phyloP scores from a whole-genome alignment of 2,888 invertebrate genomes.

The Trachelus tabidus region DNA sequence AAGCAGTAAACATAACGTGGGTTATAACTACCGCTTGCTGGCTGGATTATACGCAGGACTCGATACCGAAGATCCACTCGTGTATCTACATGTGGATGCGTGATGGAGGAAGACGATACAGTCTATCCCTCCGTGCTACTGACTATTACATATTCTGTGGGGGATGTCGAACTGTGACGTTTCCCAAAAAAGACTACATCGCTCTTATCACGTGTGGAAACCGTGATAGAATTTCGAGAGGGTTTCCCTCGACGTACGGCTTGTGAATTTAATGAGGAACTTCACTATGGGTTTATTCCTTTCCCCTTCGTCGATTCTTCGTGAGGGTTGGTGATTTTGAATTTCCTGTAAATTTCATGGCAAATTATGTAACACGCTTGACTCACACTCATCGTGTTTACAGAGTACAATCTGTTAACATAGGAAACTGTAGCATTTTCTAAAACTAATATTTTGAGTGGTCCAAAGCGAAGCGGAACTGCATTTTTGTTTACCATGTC shows the following conservation, averaged over 20 bases:
- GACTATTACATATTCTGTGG: neutral
- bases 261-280: too few species aligned
- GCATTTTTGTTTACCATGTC: neutral
- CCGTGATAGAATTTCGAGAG: constrained; percentile 28
- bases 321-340: too few species aligned
- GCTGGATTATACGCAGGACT: neutral
- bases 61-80: neutral
- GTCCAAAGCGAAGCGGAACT: neutral
- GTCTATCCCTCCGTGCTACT: neutral
- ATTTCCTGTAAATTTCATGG: neutral
- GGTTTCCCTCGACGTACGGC: too few species aligned
- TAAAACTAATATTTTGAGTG: too few species aligned
- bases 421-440: neutral
- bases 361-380: neutral
- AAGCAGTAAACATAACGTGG: constrained; percentile 11
- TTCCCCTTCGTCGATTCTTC: too few species aligned
- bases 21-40: neutral
- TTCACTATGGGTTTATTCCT: too few species aligned
- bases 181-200: neutral
- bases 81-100: neutral
- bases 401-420: neutral
- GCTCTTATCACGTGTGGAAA: constrained; percentile 17
- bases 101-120: neutral
- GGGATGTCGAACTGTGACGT: neutral
- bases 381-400: too few species aligned